Conservation (phyloP, 2,113 vertebrate genomes). For the Larimichthys crocea region DNA sequence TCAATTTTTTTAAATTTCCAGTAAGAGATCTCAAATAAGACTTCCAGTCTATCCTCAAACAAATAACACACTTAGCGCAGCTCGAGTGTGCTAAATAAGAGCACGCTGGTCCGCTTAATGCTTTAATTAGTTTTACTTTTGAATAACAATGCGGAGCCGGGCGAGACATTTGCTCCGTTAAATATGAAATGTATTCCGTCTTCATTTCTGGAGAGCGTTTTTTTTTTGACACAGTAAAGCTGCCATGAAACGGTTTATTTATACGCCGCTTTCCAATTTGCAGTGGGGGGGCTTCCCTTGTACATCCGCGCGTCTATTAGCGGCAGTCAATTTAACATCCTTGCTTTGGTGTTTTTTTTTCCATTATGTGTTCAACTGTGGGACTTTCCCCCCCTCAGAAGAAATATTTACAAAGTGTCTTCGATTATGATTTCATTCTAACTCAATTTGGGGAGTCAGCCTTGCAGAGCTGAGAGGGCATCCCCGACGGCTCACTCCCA, state of each 20-base stretch:
- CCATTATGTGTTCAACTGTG: slow-evolving; percentile 36
- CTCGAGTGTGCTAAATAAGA: background rate
- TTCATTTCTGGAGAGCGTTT: slow-evolving; percentile 28
- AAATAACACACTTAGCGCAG: background rate
- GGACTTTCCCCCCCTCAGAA: slow-evolving; percentile 2
- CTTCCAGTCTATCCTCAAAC: background rate
- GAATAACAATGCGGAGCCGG: background rate
- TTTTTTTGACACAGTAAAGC: slow-evolving; percentile 22
- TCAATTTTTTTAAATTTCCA: background rate
- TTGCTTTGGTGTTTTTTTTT: slow-evolving; percentile 5
- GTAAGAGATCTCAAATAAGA: background rate
- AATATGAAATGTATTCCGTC: slow-evolving; percentile 21
- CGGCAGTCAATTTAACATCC: slow-evolving; percentile 45
- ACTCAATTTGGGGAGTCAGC: slow-evolving; percentile 43
- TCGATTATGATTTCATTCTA: slow-evolving; percentile 52
- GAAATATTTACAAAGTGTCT: slow-evolving; percentile 42
- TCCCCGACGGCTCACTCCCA: slow-evolving; percentile 31
- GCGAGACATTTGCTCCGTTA: slow-evolving; percentile 8
- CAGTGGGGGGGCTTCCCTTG: slow-evolving; percentile 20
- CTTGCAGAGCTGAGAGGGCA: slow-evolving; percentile 30
- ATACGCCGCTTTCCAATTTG: slow-evolving; percentile 39
- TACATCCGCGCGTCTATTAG: slow-evolving; percentile 42
- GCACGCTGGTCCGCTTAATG: background rate
- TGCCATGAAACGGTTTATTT: slow-evolving; percentile 31
- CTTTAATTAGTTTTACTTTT: slow-evolving; percentile 15